phyloP scores from a whole-genome alignment of 2,113 vertebrate genomes.

The Marcusenius ussheri region DNA sequence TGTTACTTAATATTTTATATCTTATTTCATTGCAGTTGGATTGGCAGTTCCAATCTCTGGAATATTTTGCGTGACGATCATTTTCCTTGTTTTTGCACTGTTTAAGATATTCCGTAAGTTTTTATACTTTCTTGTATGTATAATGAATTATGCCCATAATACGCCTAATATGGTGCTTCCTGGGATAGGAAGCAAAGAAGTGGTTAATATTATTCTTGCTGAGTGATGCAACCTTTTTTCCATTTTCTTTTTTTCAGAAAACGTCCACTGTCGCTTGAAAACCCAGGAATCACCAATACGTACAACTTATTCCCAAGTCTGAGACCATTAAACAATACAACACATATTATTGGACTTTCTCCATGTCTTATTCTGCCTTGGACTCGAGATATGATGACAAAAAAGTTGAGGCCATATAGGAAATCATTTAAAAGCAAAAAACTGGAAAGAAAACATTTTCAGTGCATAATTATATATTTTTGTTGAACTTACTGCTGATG shows the following conservation, averaged over 20 bases:
- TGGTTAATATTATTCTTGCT: not conserved
- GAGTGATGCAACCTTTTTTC: not conserved
- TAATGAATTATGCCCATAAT: not conserved
- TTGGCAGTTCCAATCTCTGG: not conserved
- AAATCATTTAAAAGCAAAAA: too few relatives aligned
- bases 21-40: not conserved
- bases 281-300: not conserved
- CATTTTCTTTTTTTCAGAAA: conserved; percentile 19
- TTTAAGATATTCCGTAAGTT: conserved; percentile 6
- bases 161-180: not conserved
- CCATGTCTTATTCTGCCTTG: not conserved
- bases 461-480: too few relatives aligned
- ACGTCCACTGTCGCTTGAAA: not conserved
- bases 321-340: not conserved
- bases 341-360: not conserved
- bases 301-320: not conserved
- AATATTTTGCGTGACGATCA: not conserved
- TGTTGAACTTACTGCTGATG: too few relatives aligned
- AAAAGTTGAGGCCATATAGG: too few relatives aligned
- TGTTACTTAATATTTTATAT: not conserved
- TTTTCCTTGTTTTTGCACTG: not conserved
- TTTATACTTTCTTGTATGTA: not conserved
- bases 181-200: not conserved
- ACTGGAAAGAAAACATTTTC: too few relatives aligned
- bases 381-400: too few relatives aligned